These are phyloP conservation scores for Vesta saturnalis DNA, from an alignment of 2,888 invertebrate genomes.

Conservation along the genomic window DNA sequence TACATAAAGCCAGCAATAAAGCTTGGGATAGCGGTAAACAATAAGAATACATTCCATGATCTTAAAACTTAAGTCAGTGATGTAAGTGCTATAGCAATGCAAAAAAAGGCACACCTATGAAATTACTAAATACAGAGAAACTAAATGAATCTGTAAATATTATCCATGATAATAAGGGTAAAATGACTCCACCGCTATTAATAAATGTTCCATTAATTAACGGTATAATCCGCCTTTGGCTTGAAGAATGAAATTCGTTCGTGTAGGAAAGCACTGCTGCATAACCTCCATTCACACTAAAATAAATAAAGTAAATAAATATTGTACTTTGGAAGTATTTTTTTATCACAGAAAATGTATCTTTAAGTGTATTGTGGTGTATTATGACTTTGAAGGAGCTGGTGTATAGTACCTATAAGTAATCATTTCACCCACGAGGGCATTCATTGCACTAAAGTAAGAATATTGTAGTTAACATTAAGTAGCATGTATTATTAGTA, in stretches of 20 bases:
- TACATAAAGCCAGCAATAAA: slow-evolving; percentile 71
- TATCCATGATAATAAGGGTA: slow-evolving; percentile 77
- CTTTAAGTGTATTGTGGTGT: too few species aligned
- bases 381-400: too few species aligned
- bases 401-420: too few species aligned
- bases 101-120: slow-evolving; percentile 15
- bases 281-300: slow-evolving; percentile 75
- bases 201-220: slow-evolving; percentile 72
- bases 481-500: too few species aligned
- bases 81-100: neutral
- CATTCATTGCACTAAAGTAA: too few species aligned
- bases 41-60: slow-evolving; percentile 71
- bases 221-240: slow-evolving; percentile 72
- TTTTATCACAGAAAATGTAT: too few species aligned
- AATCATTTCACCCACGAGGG: too few species aligned
- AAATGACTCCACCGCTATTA: slow-evolving; percentile 71
- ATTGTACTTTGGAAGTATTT: too few species aligned
- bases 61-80: slow-evolving; percentile 63
- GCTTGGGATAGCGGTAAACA: slow-evolving; percentile 71
- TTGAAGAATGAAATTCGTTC: slow-evolving; percentile 80
- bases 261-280: slow-evolving; percentile 77
- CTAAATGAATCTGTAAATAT: slow-evolving; percentile 72
- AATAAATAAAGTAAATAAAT: too few species aligned
- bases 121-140: slow-evolving; percentile 46
- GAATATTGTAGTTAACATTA: too few species aligned